Evolutionary conservation across 2,797 vertebrate species (phyloP), one percentile per base, ranked within the genome.

Genomic region (Morelia viridis): DNA sequence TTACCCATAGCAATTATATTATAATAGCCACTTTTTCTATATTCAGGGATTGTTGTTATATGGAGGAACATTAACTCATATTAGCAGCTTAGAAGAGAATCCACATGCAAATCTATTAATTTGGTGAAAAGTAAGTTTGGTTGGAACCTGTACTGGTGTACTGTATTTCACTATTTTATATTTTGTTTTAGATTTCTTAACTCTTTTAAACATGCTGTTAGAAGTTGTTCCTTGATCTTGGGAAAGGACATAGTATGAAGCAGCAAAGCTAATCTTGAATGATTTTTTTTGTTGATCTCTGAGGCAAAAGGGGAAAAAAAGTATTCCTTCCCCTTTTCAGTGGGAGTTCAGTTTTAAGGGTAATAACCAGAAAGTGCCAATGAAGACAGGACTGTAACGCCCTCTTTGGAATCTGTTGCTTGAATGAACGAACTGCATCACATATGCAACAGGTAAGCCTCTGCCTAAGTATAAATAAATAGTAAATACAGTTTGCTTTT

Each of bases 401-500:
- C 15, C 15, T 24, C 46, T 65, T 88, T 89, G 31, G 31, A 92
- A 71, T 31, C 24, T 71, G 56, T 64, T 71, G 35, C 41, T 28
- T 71, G 83, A 86, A 89, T 5, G 56, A 89, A 89, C 12, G 62
- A 89, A 89, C 62, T 89, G 80, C 26, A 53, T 85, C 53, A 71
- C 50, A 35, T 68, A 65, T 65, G 28, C n/a, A 65, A 11, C 28
- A n/a, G 64, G 28, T 65, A n/a, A 65, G 19, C 13, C 76, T 56
- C 8, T 41, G 28, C 46, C 15, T 17, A 53, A 57, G 50, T 46
- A 91, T 35, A 61, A 35, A 85, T 65, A 64, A 61, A 86, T 76
- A 76, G 71, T 86, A 12, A 71, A 68, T 46, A 46, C 68, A 28
- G 31, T 26, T 7, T 68, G 64, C 24, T 56, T 89, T 50, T 60